Evolutionary conservation across 1,140 invertebrate species (phyloP), one percentile per base, ranked within the genome.

Genomic region (Idris sp.): DNA sequence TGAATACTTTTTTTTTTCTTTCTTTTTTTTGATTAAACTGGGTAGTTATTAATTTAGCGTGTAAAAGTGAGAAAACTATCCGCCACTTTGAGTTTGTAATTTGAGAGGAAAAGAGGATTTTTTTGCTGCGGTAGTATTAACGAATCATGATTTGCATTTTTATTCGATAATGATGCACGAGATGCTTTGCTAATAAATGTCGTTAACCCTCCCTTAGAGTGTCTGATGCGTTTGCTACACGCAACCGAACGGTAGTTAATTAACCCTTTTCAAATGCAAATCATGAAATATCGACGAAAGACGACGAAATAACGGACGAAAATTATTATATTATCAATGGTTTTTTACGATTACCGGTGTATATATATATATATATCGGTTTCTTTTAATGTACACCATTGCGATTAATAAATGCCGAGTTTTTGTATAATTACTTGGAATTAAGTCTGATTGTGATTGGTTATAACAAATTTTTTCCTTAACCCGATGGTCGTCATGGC

Each of bases 141-240:
- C 51, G 69, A 51, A 64, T 58, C 51, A 64, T 58, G 36, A 73
- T 73, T 65, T 73, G 51, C 58, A 72, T 72, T 72, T 64, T 72
- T 64, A 72, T 72, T 72, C 49, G 51, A 72, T 72, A 64, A 72
- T 64, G 58, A 61, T 13, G 58, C 68, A 72, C 58, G 49, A 62
- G 68, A 56, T 56, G 25, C 48, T 64, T 64, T 64, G 49, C 18
- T 56, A 64, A 64, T 58, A 72, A 72, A 72, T 64, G 68, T 62
- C 58, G 69, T 73, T 73, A 73, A 73, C 51, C 68, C 58, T 40
- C 31, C 49, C 51, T 22, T 14, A 9, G 10, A 25, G 16, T 51
- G 28, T 64, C 38, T 33, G 51, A 59, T 64, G 35, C 49, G 31
- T 53, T 56, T 49, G 31, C 35, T 64, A 56, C 68, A 72, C 58